Evolutionary conservation across 2,797 vertebrate genomes (phyloP).

Genomic region (Gallinago nigripennis): DNA sequence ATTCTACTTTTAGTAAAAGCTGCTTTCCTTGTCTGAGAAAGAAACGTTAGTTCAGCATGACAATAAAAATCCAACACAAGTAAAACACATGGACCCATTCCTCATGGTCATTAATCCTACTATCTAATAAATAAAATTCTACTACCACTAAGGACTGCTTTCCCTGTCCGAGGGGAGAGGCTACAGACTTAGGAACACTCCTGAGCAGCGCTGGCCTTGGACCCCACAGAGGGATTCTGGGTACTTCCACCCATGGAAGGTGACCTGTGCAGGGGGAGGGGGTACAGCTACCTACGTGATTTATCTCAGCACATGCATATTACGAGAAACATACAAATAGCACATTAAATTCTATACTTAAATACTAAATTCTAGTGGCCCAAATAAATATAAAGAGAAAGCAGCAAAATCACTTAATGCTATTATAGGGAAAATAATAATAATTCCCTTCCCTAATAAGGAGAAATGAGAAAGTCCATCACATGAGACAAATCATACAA

Average conservation of each 20-base stretch:
- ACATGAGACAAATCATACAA: background rate
- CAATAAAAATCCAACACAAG: background rate
- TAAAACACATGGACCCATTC: background rate
- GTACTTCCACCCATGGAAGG: too few relatives aligned
- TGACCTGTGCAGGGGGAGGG: background rate
- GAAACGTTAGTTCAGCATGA: background rate
- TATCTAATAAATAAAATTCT: background rate
- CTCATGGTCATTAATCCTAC: background rate
- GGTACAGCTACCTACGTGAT: rapidly evolving
- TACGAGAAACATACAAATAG: background rate
- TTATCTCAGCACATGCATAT: background rate
- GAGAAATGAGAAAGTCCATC: background rate
- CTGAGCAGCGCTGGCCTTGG: rapidly evolving
- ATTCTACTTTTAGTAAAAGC: background rate
- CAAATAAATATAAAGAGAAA: background rate
- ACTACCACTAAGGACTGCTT: background rate
- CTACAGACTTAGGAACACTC: background rate
- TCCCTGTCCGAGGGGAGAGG: background rate
- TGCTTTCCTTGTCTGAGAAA: background rate
- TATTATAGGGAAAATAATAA: background rate
- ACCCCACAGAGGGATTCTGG: background rate
- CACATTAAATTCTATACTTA: rapidly evolving
- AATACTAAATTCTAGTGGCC: background rate
- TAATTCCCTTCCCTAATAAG: background rate
- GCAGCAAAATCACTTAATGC: background rate